phyloP scores from a whole-genome alignment of 2,888 invertebrate genomes.

The Chymomyza fuscimana region DNA sequence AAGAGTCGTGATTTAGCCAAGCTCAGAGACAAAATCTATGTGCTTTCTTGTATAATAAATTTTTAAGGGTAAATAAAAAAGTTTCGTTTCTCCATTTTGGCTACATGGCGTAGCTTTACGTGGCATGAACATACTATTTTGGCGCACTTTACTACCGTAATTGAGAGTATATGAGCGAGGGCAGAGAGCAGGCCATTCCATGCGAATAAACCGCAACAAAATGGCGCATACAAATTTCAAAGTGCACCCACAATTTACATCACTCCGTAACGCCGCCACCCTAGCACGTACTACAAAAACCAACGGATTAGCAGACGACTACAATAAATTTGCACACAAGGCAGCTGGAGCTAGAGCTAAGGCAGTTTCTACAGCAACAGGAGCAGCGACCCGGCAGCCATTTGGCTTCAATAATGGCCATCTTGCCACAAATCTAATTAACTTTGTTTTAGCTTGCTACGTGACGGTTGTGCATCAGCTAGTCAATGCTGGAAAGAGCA shows the following conservation, averaged over 20 bases:
- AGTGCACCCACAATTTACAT: constrained; percentile 20
- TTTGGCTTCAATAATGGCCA: constrained; percentile 57
- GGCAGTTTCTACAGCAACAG: background rate
- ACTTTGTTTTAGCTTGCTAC: constrained; percentile 66
- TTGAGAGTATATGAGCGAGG: background rate
- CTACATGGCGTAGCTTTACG: background rate
- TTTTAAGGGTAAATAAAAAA: background rate
- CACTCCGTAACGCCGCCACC: background rate
- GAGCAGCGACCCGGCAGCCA: background rate
- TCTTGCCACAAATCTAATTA: constrained; percentile 72
- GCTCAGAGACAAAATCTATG: background rate
- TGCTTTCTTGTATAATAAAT: background rate
- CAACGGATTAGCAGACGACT: constrained; percentile 41
- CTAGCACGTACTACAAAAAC: background rate
- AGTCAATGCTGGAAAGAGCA: constrained; percentile 12
- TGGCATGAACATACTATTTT: background rate
- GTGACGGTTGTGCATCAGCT: constrained; percentile 48
- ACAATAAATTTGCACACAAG: constrained; percentile 17
- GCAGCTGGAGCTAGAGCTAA: constrained; percentile 7
- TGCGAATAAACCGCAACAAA: constrained; percentile 41
- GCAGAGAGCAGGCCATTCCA: constrained; percentile 39
- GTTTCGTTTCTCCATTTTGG: background rate
- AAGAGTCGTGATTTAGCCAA: background rate
- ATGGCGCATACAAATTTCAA: constrained; percentile 52
- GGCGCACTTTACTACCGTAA: background rate